Conservation (phyloP, 2,888 invertebrate species). For the Clistopyga incitator region DNA sequence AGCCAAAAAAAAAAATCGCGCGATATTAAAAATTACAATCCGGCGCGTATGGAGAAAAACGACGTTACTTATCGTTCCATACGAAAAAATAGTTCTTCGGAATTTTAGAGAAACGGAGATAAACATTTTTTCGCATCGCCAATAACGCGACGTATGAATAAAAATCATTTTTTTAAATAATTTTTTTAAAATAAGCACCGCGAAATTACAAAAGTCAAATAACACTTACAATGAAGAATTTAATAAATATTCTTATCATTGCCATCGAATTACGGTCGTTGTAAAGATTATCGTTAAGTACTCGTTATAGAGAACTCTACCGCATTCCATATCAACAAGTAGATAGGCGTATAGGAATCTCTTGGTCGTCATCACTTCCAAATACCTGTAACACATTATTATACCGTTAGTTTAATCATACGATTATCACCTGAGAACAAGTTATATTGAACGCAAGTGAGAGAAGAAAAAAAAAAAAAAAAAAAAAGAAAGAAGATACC, state of each 20-base stretch:
- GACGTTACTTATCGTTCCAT: conserved; percentile 12
- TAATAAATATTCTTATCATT: conserved; percentile 39
- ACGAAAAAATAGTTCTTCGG: conserved; percentile 12
- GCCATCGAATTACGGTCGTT: conserved; percentile 57
- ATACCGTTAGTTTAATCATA: conserved; percentile 65
- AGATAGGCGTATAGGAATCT: conserved; percentile 61
- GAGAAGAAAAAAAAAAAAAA: not conserved
- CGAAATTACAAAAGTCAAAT: too few relatives aligned
- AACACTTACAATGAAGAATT: conserved; percentile 9
- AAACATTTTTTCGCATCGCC: not conserved
- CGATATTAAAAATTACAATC: conserved; percentile 15
- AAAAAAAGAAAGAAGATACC: conserved; percentile 9
- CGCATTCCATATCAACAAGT: conserved; percentile 67
- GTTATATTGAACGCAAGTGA: not conserved
- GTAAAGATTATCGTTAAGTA: conserved; percentile 50
- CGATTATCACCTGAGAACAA: conserved; percentile 41
- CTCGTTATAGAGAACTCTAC: conserved; percentile 57
- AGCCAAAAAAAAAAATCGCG: conserved; percentile 39
- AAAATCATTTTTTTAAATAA: too few relatives aligned
- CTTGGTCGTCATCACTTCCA: conserved; percentile 59
- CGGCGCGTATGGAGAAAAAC: not conserved
- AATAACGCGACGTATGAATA: too few relatives aligned
- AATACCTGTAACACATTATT: conserved; percentile 59
- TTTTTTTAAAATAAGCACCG: conserved; percentile 3
- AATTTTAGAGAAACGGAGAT: conserved; percentile 1